phyloP scores from a whole-genome alignment of 2,888 invertebrate species.

The Lepeophtheirus nordmannii region DNA sequence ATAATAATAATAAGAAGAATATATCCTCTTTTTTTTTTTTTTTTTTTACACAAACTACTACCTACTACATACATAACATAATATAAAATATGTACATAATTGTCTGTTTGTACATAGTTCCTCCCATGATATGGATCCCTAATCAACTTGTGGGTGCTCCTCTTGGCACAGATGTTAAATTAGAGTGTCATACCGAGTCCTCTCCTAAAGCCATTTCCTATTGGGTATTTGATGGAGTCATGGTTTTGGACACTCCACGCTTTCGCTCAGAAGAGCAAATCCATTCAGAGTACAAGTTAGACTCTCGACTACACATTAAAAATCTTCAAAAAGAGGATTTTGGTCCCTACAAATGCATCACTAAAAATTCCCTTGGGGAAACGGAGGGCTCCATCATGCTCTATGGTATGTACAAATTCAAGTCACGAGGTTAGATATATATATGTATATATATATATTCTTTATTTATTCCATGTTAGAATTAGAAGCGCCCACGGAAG shows the following conservation, averaged over 20 bases:
- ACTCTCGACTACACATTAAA: conserved; percentile 73
- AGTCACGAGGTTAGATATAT: too few relatives aligned
- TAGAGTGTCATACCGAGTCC: conserved; percentile 82
- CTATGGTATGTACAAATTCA: conserved; percentile 47
- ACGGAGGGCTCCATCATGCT: conserved; percentile 80
- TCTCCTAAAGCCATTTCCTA: conserved; percentile 28
- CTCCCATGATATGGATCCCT: conserved; percentile 85
- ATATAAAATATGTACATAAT: conserved; percentile 22
- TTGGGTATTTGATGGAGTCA: conserved; percentile 58
- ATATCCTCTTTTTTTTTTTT: too few relatives aligned
- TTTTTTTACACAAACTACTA: too few relatives aligned
- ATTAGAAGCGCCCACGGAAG: too few relatives aligned
- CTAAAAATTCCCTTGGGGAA: conserved; percentile 81
- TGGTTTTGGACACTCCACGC: conserved; percentile 75
- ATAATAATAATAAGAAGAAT: too few relatives aligned
- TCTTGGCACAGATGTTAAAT: conserved; percentile 70
- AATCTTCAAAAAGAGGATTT: conserved; percentile 69
- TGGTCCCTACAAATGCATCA: conserved; percentile 77
- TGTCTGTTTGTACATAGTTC: conserved; percentile 45
- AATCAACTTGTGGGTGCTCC: conserved; percentile 84
- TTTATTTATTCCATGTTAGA: too few relatives aligned
- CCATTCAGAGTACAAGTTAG: conserved; percentile 58
- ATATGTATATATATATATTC: too few relatives aligned
- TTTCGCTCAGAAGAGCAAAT: conserved; percentile 65
- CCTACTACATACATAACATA: too few relatives aligned